phyloP scores from a whole-genome alignment of 1,140 invertebrate genomes.

The Drosophila kanapiae region DNA sequence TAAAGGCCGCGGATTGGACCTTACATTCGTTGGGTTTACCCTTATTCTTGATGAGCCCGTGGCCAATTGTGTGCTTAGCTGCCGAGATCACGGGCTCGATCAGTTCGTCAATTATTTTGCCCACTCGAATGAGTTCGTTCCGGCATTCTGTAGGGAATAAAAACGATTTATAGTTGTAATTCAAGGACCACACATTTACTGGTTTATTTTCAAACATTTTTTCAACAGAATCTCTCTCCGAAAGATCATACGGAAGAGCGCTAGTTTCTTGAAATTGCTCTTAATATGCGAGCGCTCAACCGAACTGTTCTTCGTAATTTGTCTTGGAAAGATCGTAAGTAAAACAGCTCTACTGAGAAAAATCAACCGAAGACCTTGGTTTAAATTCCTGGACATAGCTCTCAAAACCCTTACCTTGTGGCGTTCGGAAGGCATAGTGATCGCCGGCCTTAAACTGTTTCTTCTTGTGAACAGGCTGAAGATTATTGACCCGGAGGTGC shows the following conservation, averaged over 20 bases:
- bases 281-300: no score
- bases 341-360: neutral
- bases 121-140: constrained; percentile 73
- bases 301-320: no score
- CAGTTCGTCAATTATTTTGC: constrained; percentile 76
- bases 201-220: no score
- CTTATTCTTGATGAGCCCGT: neutral
- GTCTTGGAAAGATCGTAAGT: neutral
- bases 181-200: no score
- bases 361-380: neutral
- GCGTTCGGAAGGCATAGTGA: constrained; percentile 74
- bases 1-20: neutral
- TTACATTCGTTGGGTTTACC: constrained; percentile 8
- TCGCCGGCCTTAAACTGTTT: constrained; percentile 65
- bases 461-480: constrained; percentile 28
- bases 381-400: neutral
- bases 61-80: constrained; percentile 43
- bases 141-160: constrained; percentile 61
- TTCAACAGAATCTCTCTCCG: no score
- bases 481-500: constrained; percentile 56
- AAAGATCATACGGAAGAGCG: no score
- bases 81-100: constrained; percentile 62
- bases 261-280: no score
- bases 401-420: constrained; percentile 56
- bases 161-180: neutral